Evolutionary conservation across 2,888 invertebrate genomes (phyloP).

Genomic region (Gisinianus flammeolus): DNA sequence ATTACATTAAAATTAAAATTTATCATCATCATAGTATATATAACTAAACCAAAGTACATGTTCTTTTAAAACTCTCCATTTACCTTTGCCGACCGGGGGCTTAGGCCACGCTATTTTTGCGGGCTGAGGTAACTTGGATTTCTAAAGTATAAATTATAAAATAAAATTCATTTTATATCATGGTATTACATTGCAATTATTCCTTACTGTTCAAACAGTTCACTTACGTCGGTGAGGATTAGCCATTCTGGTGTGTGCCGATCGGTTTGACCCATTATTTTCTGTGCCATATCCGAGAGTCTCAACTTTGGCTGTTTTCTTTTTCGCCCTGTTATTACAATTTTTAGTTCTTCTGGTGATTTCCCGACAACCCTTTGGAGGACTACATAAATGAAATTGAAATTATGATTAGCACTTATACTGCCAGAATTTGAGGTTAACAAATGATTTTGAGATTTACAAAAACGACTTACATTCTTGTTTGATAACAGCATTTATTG

Average conservation of each 20-base stretch:
- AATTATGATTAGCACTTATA: background rate
- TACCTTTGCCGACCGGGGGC: slow-evolving; percentile 79
- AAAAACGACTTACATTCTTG: slow-evolving; percentile 72
- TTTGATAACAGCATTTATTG: slow-evolving; percentile 71
- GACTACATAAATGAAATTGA: slow-evolving; percentile 53
- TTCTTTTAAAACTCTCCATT: slow-evolving; percentile 70
- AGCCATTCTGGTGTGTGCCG: slow-evolving; percentile 73
- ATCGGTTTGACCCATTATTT: slow-evolving; percentile 71
- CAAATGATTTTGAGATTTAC: background rate
- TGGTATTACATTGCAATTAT: no score
- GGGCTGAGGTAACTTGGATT: slow-evolving; percentile 78
- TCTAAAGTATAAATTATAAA: no score
- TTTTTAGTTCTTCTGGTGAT: slow-evolving; percentile 67
- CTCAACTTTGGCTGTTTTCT: slow-evolving; percentile 58
- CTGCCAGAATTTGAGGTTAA: background rate
- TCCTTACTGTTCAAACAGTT: no score
- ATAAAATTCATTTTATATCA: no score
- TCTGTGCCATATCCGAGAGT: slow-evolving; percentile 58
- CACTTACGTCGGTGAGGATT: slow-evolving; percentile 73
- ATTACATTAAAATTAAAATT: no score
- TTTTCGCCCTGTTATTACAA: slow-evolving; percentile 67
- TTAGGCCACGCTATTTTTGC: slow-evolving; percentile 84
- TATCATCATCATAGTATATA: no score
- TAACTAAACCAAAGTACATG: no score
- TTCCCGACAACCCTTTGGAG: slow-evolving; percentile 67